Evolutionary conservation across 2,797 vertebrate species (phyloP).

Genomic region (Poeciliopsis infans): DNA sequence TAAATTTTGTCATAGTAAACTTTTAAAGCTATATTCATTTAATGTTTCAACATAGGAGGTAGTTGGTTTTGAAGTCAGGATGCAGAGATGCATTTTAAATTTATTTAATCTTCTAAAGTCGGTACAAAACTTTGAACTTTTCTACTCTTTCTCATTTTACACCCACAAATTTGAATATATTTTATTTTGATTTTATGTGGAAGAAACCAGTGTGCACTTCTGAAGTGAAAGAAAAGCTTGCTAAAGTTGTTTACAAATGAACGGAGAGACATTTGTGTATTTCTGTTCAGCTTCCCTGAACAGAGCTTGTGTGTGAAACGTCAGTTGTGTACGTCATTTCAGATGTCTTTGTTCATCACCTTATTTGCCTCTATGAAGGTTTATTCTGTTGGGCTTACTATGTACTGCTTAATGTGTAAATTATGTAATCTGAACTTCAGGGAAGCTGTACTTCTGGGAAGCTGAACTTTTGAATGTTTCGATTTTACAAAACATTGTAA

Average conservation of each 20-base stretch:
- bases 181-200: not conserved
- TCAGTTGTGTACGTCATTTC: no score
- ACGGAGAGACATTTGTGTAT: not conserved
- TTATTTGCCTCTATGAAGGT: no score
- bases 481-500: not conserved
- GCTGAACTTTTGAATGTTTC: no score
- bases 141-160: not conserved
- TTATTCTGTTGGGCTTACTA: no score
- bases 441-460: no score
- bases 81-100: slow-evolving; percentile 53
- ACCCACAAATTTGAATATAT: not conserved
- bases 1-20: slow-evolving; percentile 30
- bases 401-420: no score
- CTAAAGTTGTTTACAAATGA: not conserved
- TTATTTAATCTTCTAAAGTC: slow-evolving; percentile 17
- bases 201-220: not conserved
- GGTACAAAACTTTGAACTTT: not conserved
- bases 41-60: slow-evolving; percentile 69
- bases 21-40: slow-evolving; percentile 65
- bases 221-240: not conserved
- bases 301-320: no score
- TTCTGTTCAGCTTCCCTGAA: not conserved
- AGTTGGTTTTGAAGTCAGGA: slow-evolving; percentile 32
- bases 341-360: no score
- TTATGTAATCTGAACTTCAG: no score